phyloP scores from a whole-genome alignment of 2,888 invertebrate genomes.

The Mechanitis mazaeus region DNA sequence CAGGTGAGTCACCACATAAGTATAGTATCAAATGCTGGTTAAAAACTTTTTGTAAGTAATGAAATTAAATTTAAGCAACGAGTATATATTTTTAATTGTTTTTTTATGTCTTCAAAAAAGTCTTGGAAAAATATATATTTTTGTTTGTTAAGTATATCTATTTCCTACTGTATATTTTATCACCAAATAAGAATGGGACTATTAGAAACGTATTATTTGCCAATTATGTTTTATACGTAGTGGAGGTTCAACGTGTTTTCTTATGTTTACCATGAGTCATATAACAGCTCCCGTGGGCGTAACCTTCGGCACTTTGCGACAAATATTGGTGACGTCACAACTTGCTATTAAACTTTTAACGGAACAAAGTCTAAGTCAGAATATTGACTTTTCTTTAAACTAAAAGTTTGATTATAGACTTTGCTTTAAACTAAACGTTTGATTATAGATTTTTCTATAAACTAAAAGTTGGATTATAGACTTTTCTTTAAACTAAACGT shows the following conservation, averaged over 20 bases:
- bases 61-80: too few relatives aligned
- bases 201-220: constrained; percentile 5
- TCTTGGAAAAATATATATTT: too few relatives aligned
- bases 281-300: constrained; percentile 17
- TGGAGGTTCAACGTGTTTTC: constrained; percentile 19
- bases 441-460: too few relatives aligned
- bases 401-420: too few relatives aligned
- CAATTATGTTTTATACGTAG: constrained; percentile 17
- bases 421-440: too few relatives aligned
- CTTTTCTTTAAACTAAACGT: too few relatives aligned
- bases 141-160: too few relatives aligned
- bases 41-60: constrained; percentile 3
- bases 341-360: background rate
- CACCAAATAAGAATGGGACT: background rate
- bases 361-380: too few relatives aligned
- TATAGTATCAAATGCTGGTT: background rate
- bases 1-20: constrained; percentile 30
- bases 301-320: constrained; percentile 24
- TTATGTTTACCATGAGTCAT: constrained; percentile 19
- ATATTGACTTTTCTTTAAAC: too few relatives aligned
- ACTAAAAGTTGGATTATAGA: too few relatives aligned
- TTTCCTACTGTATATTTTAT: background rate
- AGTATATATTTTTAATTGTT: too few relatives aligned
- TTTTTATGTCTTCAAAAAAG: too few relatives aligned
- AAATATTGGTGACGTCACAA: constrained; percentile 15